Evolutionary conservation across 2,888 invertebrate genomes (phyloP).

Genomic region (Spodoptera littoralis): DNA sequence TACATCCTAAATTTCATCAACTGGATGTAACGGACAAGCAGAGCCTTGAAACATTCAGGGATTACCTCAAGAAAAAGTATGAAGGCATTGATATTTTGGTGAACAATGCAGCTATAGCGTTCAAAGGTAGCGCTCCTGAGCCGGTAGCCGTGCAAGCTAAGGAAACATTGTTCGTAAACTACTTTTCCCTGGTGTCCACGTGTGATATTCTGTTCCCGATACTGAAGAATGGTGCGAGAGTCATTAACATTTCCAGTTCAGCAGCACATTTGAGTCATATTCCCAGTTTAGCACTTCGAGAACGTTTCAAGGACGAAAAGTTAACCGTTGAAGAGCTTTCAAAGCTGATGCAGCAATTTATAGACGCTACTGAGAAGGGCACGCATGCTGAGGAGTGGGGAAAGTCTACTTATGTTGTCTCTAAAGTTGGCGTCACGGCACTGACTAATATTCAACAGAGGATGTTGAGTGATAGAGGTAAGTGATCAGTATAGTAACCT

Average conservation of each 20-base stretch:
- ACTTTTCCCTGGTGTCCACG: slow-evolving; percentile 90
- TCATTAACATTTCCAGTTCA: slow-evolving; percentile 92
- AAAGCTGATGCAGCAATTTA: slow-evolving; percentile 90
- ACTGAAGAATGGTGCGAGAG: slow-evolving; percentile 90
- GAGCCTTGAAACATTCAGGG: slow-evolving; percentile 89
- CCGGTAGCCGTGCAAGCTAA: slow-evolving; percentile 91
- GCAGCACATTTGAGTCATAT: slow-evolving; percentile 89
- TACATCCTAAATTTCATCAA: slow-evolving; percentile 90
- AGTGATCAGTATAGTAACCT: not conserved
- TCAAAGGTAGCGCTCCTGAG: slow-evolving; percentile 88
- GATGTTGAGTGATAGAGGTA: slow-evolving; percentile 72
- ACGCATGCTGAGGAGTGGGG: slow-evolving; percentile 86
- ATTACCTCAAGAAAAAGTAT: slow-evolving; percentile 89
- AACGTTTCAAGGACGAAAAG: slow-evolving; percentile 83
- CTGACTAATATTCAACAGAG: slow-evolving; percentile 91
- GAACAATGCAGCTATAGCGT: slow-evolving; percentile 94
- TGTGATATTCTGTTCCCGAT: slow-evolving; percentile 92
- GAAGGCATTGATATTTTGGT: slow-evolving; percentile 92
- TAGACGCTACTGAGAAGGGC: slow-evolving; percentile 85
- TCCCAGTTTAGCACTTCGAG: slow-evolving; percentile 84
- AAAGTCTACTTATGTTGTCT: slow-evolving; percentile 90
- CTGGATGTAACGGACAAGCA: slow-evolving; percentile 90
- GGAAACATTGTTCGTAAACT: slow-evolving; percentile 91
- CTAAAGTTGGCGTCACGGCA: slow-evolving; percentile 92
- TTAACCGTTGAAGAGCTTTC: slow-evolving; percentile 89